Evolutionary conservation across 2,113 vertebrate species (phyloP).

Genomic region (Vanacampus margaritifer): DNA sequence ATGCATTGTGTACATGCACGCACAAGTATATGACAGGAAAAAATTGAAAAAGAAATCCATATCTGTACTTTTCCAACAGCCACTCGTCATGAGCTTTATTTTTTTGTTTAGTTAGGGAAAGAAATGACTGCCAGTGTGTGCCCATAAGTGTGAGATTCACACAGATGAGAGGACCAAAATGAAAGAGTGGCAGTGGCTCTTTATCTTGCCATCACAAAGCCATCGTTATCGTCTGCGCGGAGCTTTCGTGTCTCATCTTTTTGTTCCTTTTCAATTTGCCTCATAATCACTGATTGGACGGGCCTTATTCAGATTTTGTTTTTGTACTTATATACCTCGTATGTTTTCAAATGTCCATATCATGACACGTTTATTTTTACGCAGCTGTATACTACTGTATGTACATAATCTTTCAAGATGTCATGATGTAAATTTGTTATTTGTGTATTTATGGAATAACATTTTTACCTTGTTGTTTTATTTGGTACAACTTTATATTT

Average conservation of each 20-base stretch:
- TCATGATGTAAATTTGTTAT: constrained; percentile 70
- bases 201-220: constrained; percentile 76
- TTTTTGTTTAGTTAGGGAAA: constrained; percentile 30
- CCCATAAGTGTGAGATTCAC: constrained; percentile 66
- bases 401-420: constrained; percentile 66
- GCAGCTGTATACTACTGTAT: constrained; percentile 75
- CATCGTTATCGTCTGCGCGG: constrained; percentile 76
- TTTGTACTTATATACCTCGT: constrained; percentile 86
- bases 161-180: constrained; percentile 65
- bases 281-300: constrained; percentile 78
- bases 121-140: constrained; percentile 65
- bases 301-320: constrained; percentile 91
- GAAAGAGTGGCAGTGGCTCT: constrained; percentile 62
- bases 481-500: constrained; percentile 67
- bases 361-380: constrained; percentile 73
- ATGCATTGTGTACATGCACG: constrained; percentile 71
- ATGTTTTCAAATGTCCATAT: constrained; percentile 65
- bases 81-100: constrained; percentile 75
- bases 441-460: constrained; percentile 64
- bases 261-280: constrained; percentile 65
- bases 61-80: constrained; percentile 61
- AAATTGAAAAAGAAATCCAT: constrained; percentile 46
- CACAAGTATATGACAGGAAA: constrained; percentile 51
- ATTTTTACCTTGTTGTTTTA: constrained; percentile 53
- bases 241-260: constrained; percentile 61